phyloP scores from a whole-genome alignment of 2,113 vertebrate genomes.

The Aviceda subcristata region DNA sequence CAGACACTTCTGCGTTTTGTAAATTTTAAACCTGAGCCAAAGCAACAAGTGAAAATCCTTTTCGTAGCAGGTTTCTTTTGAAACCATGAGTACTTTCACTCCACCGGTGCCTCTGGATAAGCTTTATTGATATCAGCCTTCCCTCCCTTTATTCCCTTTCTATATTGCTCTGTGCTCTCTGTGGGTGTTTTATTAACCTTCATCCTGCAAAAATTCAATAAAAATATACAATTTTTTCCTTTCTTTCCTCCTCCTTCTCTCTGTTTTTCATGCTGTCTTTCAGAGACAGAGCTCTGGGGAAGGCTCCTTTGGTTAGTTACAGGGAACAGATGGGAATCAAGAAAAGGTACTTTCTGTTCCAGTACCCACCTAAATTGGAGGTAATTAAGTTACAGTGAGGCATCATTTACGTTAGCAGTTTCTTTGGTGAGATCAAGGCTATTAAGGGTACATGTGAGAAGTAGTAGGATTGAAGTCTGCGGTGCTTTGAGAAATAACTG shows the following conservation, averaged over 20 bases:
- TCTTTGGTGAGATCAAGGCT: constrained; percentile 63
- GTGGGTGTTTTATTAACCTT: constrained; percentile 61
- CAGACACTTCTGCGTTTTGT: not conserved
- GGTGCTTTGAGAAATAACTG: constrained; percentile 50
- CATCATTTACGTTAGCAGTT: constrained; percentile 63
- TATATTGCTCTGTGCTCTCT: constrained; percentile 47
- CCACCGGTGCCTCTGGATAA: constrained; percentile 15
- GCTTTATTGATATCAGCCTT: constrained; percentile 39
- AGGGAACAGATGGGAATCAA: constrained; percentile 53
- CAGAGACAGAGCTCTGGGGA: constrained; percentile 5
- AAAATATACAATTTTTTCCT: constrained; percentile 40
- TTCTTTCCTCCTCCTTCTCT: not conserved
- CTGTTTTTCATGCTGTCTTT: not conserved
- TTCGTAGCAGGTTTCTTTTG: not conserved
- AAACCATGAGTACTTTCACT: not conserved
- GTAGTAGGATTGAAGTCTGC: constrained; percentile 24
- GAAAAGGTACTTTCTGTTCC: constrained; percentile 26
- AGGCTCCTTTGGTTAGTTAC: constrained; percentile 17
- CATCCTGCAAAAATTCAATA: constrained; percentile 59
- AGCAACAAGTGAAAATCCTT: constrained; percentile 18
- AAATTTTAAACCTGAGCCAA: not conserved
- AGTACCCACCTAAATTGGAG: constrained; percentile 41
- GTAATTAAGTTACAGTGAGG: constrained; percentile 54
- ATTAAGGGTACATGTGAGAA: constrained; percentile 53
- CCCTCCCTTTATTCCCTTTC: constrained; percentile 25